Percentiles rank a stretch among this genome's conserved stretches.
phyloP scores from a whole-genome alignment of 2,113 vertebrate genomes.

The Anhinga anhinga region DNA sequence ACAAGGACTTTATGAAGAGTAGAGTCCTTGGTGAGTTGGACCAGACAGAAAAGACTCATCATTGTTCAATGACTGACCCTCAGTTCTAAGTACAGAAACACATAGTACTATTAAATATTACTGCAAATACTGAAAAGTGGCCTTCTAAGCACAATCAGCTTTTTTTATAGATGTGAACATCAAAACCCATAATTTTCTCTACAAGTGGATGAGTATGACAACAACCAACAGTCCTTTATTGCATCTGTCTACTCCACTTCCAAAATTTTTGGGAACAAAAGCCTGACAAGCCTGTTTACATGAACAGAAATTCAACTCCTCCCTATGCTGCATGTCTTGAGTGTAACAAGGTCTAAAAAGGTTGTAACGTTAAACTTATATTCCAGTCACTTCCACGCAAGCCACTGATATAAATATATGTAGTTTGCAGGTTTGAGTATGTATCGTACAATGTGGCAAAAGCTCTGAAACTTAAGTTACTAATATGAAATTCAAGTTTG shows the following conservation, averaged over 20 bases:
- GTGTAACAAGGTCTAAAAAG: neutral
- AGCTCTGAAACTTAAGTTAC: neutral
- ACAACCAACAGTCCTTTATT: neutral
- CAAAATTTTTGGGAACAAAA: neutral
- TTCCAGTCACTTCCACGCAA: neutral
- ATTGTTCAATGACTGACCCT: neutral
- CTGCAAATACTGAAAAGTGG: neutral
- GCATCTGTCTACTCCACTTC: neutral
- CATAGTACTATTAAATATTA: neutral
- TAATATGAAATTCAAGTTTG: neutral
- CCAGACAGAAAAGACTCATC: neutral
- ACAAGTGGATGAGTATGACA: neutral
- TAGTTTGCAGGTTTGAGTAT: neutral
- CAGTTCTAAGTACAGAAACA: neutral
- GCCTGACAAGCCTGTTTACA: neutral
- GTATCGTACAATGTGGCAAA: neutral
- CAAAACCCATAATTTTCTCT: neutral
- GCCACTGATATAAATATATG: neutral
- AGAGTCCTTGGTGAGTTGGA: neutral
- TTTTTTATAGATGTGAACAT: neutral
- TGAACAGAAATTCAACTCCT: neutral
- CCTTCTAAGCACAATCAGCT: neutral
- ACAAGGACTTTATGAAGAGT: neutral
- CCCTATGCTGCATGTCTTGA: neutral
- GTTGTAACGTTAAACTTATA: neutral